These are phyloP conservation scores for Tauraco hartlaubi DNA, from an alignment of 2,797 vertebrate species.

Conservation along the genomic window DNA sequence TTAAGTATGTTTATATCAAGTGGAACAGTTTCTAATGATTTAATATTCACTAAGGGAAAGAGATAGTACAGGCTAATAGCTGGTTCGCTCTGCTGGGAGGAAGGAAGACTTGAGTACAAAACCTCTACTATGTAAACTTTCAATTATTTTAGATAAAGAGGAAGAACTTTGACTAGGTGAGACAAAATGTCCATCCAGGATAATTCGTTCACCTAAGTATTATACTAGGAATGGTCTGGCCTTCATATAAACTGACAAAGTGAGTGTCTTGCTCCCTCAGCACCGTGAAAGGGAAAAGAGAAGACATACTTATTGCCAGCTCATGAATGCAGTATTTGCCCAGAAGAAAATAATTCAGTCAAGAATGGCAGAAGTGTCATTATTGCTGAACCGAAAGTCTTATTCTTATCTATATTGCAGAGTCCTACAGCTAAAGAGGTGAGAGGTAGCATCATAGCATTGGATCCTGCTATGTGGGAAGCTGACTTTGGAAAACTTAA, in stretches of 20 bases:
- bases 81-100: neutral
- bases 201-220: neutral
- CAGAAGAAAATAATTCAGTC: neutral
- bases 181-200: neutral
- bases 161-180: neutral
- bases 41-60: constrained; percentile 25
- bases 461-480: neutral
- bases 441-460: neutral
- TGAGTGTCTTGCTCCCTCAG: neutral
- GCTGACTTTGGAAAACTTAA: neutral
- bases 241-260: neutral
- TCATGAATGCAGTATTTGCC: neutral
- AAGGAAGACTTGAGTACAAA: neutral
- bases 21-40: constrained; percentile 28
- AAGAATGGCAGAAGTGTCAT: neutral
- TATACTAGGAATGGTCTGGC: neutral
- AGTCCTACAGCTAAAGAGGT: neutral
- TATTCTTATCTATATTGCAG: neutral
- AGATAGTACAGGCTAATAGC: neutral
- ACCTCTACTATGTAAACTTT: neutral
- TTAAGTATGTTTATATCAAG: constrained; percentile 28
- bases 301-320: neutral
- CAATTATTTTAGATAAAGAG: constrained; percentile 6
- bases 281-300: neutral
- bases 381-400: neutral